These are phyloP conservation scores for Cairina moschata DNA, from an alignment of 2,113 vertebrate genomes.

Conservation along the genomic window DNA sequence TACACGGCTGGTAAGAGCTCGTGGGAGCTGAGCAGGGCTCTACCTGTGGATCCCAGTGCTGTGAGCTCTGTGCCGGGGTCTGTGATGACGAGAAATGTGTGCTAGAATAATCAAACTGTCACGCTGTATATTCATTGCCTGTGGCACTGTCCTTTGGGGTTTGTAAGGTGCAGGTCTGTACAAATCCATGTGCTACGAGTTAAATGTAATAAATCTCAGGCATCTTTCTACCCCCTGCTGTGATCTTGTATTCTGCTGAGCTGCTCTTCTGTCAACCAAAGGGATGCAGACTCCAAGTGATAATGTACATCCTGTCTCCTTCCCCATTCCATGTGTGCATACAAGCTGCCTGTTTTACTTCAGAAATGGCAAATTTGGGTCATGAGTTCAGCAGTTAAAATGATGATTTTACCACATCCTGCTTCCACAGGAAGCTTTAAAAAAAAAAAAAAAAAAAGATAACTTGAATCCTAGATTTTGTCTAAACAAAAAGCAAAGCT, in stretches of 20 bases:
- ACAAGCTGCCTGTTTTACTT: not conserved
- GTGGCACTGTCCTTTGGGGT: not conserved
- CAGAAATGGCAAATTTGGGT: not conserved
- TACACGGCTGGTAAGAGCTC: not conserved
- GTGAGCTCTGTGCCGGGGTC: not conserved
- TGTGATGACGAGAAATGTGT: not conserved
- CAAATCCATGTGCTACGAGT: not conserved
- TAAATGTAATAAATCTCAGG: not conserved
- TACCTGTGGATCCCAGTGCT: not conserved
- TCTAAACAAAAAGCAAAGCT: not conserved
- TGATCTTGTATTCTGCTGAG: not conserved
- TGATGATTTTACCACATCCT: conserved; percentile 18
- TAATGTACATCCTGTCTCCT: not conserved
- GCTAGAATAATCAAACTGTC: not conserved
- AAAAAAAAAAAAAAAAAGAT: not conserved
- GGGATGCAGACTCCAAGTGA: not conserved
- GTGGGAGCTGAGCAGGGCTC: not conserved
- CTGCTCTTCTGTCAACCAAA: not conserved
- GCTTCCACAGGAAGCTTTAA: not conserved
- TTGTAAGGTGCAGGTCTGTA: not conserved
- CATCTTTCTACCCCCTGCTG: not conserved
- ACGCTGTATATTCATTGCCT: not conserved
- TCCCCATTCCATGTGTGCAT: not conserved
- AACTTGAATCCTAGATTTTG: not conserved
- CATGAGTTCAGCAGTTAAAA: conserved; percentile 11